Percentiles rank a stretch among this genome's conserved stretches.
phyloP scores from a whole-genome alignment of 23 tunicate genomes.

The Botrylloides violaceus region DNA sequence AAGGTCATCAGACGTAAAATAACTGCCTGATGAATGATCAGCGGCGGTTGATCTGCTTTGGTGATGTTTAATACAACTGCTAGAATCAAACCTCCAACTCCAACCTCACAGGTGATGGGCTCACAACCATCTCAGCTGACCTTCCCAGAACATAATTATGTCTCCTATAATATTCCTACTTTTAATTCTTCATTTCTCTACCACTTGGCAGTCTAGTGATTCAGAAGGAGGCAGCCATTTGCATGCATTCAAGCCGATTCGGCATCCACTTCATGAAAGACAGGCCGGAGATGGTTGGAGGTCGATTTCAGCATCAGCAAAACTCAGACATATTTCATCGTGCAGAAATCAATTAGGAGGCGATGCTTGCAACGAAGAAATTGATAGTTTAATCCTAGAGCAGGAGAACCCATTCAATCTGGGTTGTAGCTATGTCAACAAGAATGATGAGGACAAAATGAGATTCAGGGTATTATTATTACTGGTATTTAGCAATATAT shows the following conservation, averaged over 20 bases:
- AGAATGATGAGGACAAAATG: slow-evolving; percentile 31
- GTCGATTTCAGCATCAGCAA: background rate
- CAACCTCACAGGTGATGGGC: too few species aligned
- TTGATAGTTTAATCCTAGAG: slow-evolving; percentile 37
- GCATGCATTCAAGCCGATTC: background rate
- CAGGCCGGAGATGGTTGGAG: slow-evolving; percentile 13
- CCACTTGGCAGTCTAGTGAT: slow-evolving; percentile 5
- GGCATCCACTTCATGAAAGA: background rate
- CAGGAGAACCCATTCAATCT: slow-evolving; percentile 49
- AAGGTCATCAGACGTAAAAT: too few species aligned
- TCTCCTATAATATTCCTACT: background rate
- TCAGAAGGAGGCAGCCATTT: background rate
- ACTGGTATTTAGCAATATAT: background rate
- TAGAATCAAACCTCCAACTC: too few species aligned
- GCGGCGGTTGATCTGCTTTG: too few species aligned
- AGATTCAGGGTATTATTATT: slow-evolving; percentile 42
- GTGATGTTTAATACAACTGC: too few species aligned
- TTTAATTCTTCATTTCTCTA: too few species aligned
- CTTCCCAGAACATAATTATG: background rate
- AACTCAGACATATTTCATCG: background rate
- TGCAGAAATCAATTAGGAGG: background rate
- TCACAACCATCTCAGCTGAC: background rate
- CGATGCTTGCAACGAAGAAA: background rate
- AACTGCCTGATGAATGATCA: too few species aligned
- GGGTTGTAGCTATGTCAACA: slow-evolving; percentile 53